phyloP scores from a whole-genome alignment of 2,888 invertebrate species.

The Polylopha cassiicola region DNA sequence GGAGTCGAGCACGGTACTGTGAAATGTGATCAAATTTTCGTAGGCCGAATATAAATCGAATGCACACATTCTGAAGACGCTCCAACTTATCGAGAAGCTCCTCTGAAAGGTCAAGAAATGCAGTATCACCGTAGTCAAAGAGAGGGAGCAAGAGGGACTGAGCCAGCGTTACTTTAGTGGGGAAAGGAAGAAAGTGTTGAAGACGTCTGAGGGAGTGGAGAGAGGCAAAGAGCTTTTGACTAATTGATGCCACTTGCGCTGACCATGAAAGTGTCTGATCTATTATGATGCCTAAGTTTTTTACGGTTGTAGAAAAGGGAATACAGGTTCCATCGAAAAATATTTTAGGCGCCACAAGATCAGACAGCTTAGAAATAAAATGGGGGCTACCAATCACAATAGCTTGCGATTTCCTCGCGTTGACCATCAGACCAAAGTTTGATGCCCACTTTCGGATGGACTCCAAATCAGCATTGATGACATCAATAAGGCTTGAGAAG shows the following conservation, averaged over 20 bases:
- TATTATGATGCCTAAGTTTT: not conserved
- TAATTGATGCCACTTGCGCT: not conserved
- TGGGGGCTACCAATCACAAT: slow-evolving; percentile 1
- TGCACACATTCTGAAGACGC: not conserved
- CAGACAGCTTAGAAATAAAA: not conserved
- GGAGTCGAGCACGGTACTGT: too few relatives aligned
- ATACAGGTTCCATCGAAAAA: not conserved
- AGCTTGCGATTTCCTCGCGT: not conserved
- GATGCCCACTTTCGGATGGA: not conserved
- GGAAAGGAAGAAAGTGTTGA: not conserved
- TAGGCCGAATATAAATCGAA: not conserved
- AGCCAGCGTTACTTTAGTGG: not conserved
- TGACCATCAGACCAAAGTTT: not conserved
- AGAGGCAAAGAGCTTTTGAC: not conserved
- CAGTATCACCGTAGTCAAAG: not conserved
- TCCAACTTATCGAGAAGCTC: not conserved
- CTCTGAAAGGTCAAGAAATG: not conserved
- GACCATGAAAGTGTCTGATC: not conserved
- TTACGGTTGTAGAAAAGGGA: not conserved
- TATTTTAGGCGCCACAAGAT: not conserved
- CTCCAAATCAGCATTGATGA: not conserved
- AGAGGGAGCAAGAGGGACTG: not conserved
- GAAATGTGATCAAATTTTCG: not conserved
- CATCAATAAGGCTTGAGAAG: not conserved
- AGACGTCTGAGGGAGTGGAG: not conserved